Conservation (phyloP, 2,888 invertebrate species). For the Mylabris sibirica region DNA sequence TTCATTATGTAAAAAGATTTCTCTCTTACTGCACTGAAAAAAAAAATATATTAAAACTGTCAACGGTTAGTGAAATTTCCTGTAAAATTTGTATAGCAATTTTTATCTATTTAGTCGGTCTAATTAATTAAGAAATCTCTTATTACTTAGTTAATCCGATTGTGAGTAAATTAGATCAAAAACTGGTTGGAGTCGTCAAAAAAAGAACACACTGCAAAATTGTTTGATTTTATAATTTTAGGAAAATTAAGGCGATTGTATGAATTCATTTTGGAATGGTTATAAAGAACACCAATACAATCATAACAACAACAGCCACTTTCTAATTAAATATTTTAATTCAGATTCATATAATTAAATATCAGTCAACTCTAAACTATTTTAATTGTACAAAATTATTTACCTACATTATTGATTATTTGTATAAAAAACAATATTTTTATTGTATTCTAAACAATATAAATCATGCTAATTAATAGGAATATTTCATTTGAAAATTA, state of each 20-base stretch:
- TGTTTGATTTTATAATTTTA: neutral
- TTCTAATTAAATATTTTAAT: slow-evolving; percentile 10
- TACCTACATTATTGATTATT: neutral
- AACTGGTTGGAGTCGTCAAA: neutral
- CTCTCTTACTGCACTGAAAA: slow-evolving; percentile 16
- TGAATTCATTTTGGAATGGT: neutral
- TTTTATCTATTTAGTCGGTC: neutral
- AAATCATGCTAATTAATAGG: neutral
- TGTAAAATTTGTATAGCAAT: slow-evolving; percentile 15
- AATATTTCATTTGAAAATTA: too few relatives aligned
- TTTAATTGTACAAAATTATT: neutral
- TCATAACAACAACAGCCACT: neutral
- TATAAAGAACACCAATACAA: neutral
- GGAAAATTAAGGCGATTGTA: neutral
- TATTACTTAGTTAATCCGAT: neutral
- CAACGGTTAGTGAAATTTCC: slow-evolving; percentile 25
- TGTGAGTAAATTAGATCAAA: neutral
- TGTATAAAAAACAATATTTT: neutral
- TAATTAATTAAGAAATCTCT: neutral
- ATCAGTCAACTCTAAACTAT: neutral
- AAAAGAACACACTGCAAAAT: neutral
- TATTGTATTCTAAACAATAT: too few relatives aligned
- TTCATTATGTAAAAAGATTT: slow-evolving; percentile 21
- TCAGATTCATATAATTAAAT: neutral
- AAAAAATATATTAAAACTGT: slow-evolving; percentile 1